A percentile compares a stretch with the other conserved stretches of the same genome.
phyloP scores from a whole-genome alignment of 2,113 vertebrate genomes.

The Miniopterus natalensis region DNA sequence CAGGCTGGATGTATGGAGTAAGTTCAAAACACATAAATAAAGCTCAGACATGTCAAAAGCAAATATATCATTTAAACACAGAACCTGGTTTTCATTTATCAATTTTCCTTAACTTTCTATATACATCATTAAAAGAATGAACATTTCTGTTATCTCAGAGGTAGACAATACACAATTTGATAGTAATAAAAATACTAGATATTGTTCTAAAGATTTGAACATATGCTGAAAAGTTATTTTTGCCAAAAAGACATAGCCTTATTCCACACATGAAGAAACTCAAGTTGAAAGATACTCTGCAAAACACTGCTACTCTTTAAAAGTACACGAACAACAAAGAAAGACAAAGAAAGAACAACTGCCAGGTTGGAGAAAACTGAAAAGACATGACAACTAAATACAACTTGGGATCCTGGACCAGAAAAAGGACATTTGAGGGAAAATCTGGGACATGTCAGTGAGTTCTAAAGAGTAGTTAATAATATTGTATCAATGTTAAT shows the following conservation, averaged over 20 bases:
- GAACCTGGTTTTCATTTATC: not conserved
- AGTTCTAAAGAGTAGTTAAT: not conserved
- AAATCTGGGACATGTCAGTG: not conserved
- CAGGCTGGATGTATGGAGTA: not conserved
- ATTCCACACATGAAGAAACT: slow-evolving; percentile 15
- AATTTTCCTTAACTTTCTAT: not conserved
- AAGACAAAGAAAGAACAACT: not conserved
- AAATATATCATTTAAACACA: slow-evolving; percentile 2
- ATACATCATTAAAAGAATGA: not conserved
- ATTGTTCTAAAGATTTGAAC: slow-evolving; percentile 4
- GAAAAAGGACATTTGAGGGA: not conserved
- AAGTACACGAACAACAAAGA: not conserved
- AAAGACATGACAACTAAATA: not conserved
- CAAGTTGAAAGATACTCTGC: not conserved
- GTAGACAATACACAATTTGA: slow-evolving; percentile 9
- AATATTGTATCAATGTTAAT: not conserved
- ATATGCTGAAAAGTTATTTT: not conserved
- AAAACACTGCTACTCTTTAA: not conserved
- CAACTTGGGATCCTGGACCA: not conserved
- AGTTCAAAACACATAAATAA: not conserved
- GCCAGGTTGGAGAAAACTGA: not conserved
- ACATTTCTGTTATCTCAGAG: not conserved
- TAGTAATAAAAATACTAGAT: slow-evolving; percentile 3
- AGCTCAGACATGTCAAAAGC: not conserved
- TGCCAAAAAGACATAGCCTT: not conserved